Evolutionary conservation across 2,113 vertebrate species (phyloP).

Genomic region (Spermophilus dauricus): DNA sequence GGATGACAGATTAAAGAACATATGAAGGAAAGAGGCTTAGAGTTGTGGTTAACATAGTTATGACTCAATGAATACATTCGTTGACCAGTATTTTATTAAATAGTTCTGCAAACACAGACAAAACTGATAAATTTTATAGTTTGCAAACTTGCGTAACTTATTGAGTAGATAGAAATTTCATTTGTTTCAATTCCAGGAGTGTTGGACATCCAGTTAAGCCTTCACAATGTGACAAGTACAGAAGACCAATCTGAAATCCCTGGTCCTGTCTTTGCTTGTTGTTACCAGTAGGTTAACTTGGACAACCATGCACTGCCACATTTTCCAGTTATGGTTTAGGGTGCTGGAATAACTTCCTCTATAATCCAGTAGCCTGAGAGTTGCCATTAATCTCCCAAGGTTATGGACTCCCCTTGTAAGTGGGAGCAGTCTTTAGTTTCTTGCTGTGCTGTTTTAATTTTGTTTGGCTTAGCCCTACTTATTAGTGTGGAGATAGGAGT

Average conservation of each 20-base stretch:
- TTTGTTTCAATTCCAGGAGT: background rate
- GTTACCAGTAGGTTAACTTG: background rate
- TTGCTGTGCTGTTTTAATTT: conserved; percentile 43
- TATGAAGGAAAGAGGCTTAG: background rate
- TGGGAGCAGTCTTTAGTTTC: background rate
- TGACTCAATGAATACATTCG: background rate
- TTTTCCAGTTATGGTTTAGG: background rate
- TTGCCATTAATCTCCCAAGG: background rate
- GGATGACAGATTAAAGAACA: background rate
- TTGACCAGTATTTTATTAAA: conserved; percentile 15
- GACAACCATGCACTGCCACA: background rate
- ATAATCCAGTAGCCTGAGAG: background rate
- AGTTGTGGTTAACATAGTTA: conserved; percentile 11
- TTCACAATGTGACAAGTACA: background rate
- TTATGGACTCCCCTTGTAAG: background rate
- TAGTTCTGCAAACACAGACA: background rate
- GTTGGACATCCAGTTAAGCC: background rate
- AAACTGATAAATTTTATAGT: background rate
- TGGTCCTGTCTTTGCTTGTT: background rate
- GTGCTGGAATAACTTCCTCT: background rate
- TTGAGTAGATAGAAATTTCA: background rate
- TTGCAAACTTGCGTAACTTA: background rate
- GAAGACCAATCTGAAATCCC: background rate
- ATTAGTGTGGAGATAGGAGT: conserved; percentile 61
- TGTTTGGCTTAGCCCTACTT: conserved; percentile 18